Base-by-base conservation (phyloP, 1,140 invertebrate genomes). In the Delia radicum region DNA sequence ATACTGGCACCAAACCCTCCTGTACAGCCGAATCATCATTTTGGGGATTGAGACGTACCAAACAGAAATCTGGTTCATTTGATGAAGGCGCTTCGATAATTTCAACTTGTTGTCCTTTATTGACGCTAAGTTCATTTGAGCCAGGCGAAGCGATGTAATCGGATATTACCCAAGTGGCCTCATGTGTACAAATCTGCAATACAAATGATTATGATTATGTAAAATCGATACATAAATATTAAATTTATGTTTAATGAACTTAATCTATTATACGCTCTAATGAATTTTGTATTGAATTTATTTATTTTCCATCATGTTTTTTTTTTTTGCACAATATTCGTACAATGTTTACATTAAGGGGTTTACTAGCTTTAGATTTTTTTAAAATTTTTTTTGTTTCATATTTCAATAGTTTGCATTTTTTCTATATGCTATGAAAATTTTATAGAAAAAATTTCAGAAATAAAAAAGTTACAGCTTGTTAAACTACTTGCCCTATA, bases 61-160 rank as follows among this genome's bases (percentile, higher is more conserved):
- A 83, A 88, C 92, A 92, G 87, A 89, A 92, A 81, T 90, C 91
- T 87, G 80, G 90, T 79, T 80, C 89, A 81, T 75, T 85, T 79
- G 79, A 86, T 78, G 81, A 84, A 77, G 89, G 89, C 67, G 91
- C 88, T 80, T 97, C 96, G 69, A 98, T 84, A 71, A 98, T 92
- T 82, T 98, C 96, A 62, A 98, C 96, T 87, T 97, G 95, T 86
- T 97, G 96, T 10, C 94, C 94, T 82, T 95, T 95, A 61, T 87
- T 88, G 8, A 96, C 94, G 26, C 90, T 91, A 76, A 96, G 82
- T 85, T 96, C 94, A 37, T 92, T 91, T 13, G 91, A 87, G 73
- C 91, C 91, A 2, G 89, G 87, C 3, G 91, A 85, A 12, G 94
- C 93, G n/a, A 88, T 88, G 83, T 94, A 93, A 84, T 96, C 95